Evolutionary conservation across 2,888 invertebrate species (phyloP), one percentile per base, ranked within the genome.

Genomic region (Melieria omissa): DNA sequence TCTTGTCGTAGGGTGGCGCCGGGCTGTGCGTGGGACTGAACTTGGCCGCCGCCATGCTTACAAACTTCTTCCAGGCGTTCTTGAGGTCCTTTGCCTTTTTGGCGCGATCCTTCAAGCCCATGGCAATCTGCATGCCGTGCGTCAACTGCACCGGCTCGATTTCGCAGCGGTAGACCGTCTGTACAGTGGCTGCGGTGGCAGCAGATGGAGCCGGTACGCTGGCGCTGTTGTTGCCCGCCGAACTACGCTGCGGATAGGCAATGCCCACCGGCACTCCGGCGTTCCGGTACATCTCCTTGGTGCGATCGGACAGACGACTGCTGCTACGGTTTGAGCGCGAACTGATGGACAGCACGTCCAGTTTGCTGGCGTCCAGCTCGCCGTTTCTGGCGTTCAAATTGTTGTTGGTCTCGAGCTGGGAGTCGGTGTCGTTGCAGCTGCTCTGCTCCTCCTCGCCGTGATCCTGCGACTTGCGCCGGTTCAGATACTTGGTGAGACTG

Each of bases 61-160:
- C 85, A 52, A 87, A 87, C 52, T 86, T 86, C 55, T 84, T 85
- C 87, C 87, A 87, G 3, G 87, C 87, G 69, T 87, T 87, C 78
- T 87, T 87, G 44, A 87, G 79, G 76, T 87, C 87, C 76, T 87
- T 87, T 5, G 87, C 85, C 73, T 87, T 87, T 74, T 87, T 87
- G 49, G 85, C 85, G 0, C 86, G 85, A 81, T 87, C 86, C 74
- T 86, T 86, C 0, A 87, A 74, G 0, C 87, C 87, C 76, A 87
- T 84, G 57, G 87, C 87, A 46, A 87, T 87, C 77, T 87, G 87
- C 87, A 87, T 87, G 60, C 87, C 87, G 66, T 85, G 84, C 2
- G 86, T 85, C 55, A 87, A 72, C 42, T 84, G 85, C 0, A 83
- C 82, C 0, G 84, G 85, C 29, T 85, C 85, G 10, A 87, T 82